A percentile compares a stretch with the other conserved stretches of the same genome.
These are phyloP conservation scores for Thysanoteuthis rhombus DNA, from an alignment of 2,888 invertebrate genomes.

Conservation along the genomic window DNA sequence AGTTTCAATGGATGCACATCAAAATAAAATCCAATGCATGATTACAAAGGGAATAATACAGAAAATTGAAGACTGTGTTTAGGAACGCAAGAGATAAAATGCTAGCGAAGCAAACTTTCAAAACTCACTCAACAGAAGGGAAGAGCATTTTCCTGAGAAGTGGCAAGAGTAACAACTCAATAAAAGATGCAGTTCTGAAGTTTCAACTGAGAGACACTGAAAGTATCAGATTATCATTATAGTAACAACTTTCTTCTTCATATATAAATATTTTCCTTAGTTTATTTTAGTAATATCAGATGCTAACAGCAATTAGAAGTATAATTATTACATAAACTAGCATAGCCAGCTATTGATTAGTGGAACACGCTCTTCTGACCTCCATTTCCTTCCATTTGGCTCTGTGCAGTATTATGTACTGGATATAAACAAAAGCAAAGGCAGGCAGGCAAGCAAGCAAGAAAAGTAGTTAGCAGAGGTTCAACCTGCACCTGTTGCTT, in stretches of 20 bases:
- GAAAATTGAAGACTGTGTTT: background rate
- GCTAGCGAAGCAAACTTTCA: background rate
- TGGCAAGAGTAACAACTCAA: background rate
- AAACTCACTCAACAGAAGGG: background rate
- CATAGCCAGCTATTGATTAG: too few relatives aligned
- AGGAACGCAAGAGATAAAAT: background rate
- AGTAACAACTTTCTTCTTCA: background rate
- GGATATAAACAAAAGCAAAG: too few relatives aligned
- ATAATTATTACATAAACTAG: too few relatives aligned
- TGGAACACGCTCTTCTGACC: too few relatives aligned
- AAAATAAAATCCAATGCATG: background rate
- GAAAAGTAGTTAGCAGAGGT: too few relatives aligned
- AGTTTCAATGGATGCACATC: slow-evolving; percentile 12
- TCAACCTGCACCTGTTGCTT: too few relatives aligned
- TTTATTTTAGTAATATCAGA: background rate
- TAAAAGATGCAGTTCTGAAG: background rate
- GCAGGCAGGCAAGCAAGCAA: too few relatives aligned
- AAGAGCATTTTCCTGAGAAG: background rate
- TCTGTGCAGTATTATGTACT: too few relatives aligned
- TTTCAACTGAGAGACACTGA: background rate
- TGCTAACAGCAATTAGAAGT: background rate
- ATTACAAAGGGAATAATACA: background rate
- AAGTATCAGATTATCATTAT: background rate
- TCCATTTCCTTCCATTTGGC: too few relatives aligned
- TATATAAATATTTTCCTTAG: background rate